These are phyloP conservation scores for Cataglyphis hispanica DNA, from an alignment of 1,140 invertebrate genomes.

Conservation along the genomic window DNA sequence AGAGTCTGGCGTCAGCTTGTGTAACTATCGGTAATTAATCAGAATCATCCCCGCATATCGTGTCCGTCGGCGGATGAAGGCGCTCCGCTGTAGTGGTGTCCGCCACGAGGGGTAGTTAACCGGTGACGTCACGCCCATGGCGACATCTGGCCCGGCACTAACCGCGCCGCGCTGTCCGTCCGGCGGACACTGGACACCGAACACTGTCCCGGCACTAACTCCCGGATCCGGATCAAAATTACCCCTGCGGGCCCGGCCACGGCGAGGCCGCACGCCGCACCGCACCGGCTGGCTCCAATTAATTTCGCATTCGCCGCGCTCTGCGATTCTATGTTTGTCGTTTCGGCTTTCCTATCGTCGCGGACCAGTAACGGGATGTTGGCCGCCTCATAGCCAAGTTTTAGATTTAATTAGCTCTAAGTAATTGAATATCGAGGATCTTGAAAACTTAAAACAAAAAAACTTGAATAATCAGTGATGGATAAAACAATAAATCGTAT, in stretches of 20 bases:
- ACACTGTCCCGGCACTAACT: conserved; percentile 77
- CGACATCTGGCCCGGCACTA: conserved; percentile 85
- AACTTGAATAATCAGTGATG: neutral
- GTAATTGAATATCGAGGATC: neutral
- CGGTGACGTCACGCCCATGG: conserved; percentile 86
- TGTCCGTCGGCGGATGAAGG: conserved; percentile 74
- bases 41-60: conserved; percentile 86
- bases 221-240: conserved; percentile 83
- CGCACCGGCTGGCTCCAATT: conserved; percentile 83
- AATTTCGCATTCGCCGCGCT: conserved; percentile 81
- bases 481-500: neutral
- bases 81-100: conserved; percentile 58
- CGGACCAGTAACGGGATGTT: conserved; percentile 5
- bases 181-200: conserved; percentile 80
- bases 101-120: conserved; percentile 83
- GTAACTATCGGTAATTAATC: conserved; percentile 87
- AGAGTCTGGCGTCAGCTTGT: conserved; percentile 84
- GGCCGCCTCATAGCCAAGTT: neutral
- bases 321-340: conserved; percentile 51
- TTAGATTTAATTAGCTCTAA: neutral
- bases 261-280: conserved; percentile 67
- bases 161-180: conserved; percentile 69
- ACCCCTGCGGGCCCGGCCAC: conserved; percentile 76
- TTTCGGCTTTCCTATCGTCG: conserved; percentile 21
- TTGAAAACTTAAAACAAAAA: neutral